Conservation (phyloP, 2,888 invertebrate genomes). For the Perdita meconis region DNA sequence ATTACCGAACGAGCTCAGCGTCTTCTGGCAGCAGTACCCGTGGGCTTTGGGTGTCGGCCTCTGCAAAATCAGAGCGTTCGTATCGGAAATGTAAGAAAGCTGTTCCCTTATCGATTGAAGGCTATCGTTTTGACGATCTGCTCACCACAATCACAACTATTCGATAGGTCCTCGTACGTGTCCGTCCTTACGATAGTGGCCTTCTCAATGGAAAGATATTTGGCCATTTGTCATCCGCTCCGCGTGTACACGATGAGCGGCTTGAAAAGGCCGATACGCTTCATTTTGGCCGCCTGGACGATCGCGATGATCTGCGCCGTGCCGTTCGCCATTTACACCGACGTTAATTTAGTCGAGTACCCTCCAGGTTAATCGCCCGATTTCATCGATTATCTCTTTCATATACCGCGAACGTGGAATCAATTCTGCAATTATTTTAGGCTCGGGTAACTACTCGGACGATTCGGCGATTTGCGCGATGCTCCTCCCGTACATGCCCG, state of each 20-base stretch:
- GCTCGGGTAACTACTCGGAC: slow-evolving; percentile 85
- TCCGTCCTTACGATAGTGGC: slow-evolving; percentile 96
- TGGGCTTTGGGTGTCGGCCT: slow-evolving; percentile 92
- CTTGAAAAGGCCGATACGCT: slow-evolving; percentile 91
- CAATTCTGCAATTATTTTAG: slow-evolving; percentile 75
- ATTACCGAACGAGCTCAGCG: slow-evolving; percentile 92
- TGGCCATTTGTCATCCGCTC: slow-evolving; percentile 96
- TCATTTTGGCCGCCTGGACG: slow-evolving; percentile 92
- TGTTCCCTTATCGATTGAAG: neutral
- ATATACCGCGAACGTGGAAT: too few species aligned
- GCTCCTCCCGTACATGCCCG: slow-evolving; percentile 85
- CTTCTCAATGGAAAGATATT: slow-evolving; percentile 95
- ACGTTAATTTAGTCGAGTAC: slow-evolving; percentile 90
- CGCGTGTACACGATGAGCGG: slow-evolving; percentile 93
- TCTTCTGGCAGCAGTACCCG: slow-evolving; percentile 95
- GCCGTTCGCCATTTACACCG: slow-evolving; percentile 91
- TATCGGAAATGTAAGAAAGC: slow-evolving; percentile 93
- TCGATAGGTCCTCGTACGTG: slow-evolving; percentile 93
- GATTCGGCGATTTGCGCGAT: slow-evolving; percentile 94
- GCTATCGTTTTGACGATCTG: neutral
- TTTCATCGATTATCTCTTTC: neutral
- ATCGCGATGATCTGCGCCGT: slow-evolving; percentile 90
- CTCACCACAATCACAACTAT: slow-evolving; percentile 1
- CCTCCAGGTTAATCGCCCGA: slow-evolving; percentile 86
- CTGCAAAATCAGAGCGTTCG: slow-evolving; percentile 92